Evolutionary conservation across 2,113 vertebrate genomes (phyloP).

Genomic region (Gallinago media): DNA sequence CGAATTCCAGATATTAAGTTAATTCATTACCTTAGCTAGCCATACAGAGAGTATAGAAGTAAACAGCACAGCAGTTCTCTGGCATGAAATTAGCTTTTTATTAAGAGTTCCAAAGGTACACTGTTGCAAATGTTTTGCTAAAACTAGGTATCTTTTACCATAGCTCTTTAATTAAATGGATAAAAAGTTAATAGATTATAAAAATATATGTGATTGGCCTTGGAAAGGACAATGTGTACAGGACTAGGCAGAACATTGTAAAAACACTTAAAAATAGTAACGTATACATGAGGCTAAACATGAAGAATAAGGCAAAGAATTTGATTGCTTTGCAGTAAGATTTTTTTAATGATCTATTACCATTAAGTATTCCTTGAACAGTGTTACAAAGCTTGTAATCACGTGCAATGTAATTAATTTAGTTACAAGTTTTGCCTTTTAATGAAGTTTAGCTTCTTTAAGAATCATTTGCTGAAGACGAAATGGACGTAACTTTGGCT

Average conservation of each 20-base stretch:
- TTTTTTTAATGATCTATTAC: background rate
- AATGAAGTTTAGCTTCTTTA: background rate
- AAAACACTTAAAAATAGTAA: background rate
- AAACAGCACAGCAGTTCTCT: background rate
- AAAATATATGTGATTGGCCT: background rate
- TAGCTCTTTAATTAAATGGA: background rate
- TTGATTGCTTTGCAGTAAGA: background rate
- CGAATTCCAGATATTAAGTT: background rate
- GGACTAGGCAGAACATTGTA: background rate
- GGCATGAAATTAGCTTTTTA: background rate
- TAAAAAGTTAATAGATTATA: background rate
- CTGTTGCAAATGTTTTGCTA: background rate
- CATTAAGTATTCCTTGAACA: background rate
- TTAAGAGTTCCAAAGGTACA: background rate
- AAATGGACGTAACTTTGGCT: background rate
- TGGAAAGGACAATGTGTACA: background rate
- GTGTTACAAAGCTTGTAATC: background rate
- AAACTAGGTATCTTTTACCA: background rate
- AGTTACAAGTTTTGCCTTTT: background rate
- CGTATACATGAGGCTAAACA: accelerated
- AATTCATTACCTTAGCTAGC: background rate
- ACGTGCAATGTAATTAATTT: background rate
- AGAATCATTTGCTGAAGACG: background rate
- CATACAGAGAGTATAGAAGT: accelerated
- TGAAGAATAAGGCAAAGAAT: background rate